Evolutionary conservation across 53 echinoderm and acorn worm genomes (phyloP), one percentile per base, ranked within the genome.

Genomic region (Pentamera pediparva): DNA sequence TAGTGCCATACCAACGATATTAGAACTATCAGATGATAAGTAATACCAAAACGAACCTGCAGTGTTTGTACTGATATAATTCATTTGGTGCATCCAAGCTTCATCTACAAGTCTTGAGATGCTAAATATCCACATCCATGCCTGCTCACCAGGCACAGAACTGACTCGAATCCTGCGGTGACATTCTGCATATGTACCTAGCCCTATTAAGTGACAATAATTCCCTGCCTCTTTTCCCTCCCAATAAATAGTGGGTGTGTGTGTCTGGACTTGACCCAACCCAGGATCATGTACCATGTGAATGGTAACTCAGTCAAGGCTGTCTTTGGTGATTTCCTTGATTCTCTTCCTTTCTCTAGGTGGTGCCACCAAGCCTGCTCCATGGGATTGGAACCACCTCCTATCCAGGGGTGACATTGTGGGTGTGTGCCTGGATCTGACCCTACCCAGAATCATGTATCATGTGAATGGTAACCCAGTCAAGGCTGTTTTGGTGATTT

Each of bases 391-490:
- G 18, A 85, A 84, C 38, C 80, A 83, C n/a, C 77, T 87, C 5
- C 65, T 95, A 25, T 82, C 76, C 24, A 95, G 80, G 61, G 90
- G 90, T 4, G 96, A 95, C 78, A 95, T 95, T 45, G 90, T 95
- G 15, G 96, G 96, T 40, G 73, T 91, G 65, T 95, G 96, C 62
- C 84, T 91, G 39, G 96, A 95, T 50, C 85, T 90, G 37, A 95
- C 90, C 43, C 50, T 88, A 30, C 96, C 96, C 37, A 90, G 90
- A 19, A 88, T 95, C 58, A 82, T 95, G 57, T 95, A 91, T 60
- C 96, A 95, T 62, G 96, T 95, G 77, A 95, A 95, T 56, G 96
- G 96, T 0, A 95, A 91, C 51, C 96, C 90, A 10, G 82, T 95
- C 83, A 95, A 91, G 65, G 90, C 96, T 40, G 82, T 90, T 10